A percentile compares a stretch with the other conserved stretches of the same genome.
Evolutionary conservation across 2,113 vertebrate genomes (phyloP).

Genomic region (Pandion haliaetus): DNA sequence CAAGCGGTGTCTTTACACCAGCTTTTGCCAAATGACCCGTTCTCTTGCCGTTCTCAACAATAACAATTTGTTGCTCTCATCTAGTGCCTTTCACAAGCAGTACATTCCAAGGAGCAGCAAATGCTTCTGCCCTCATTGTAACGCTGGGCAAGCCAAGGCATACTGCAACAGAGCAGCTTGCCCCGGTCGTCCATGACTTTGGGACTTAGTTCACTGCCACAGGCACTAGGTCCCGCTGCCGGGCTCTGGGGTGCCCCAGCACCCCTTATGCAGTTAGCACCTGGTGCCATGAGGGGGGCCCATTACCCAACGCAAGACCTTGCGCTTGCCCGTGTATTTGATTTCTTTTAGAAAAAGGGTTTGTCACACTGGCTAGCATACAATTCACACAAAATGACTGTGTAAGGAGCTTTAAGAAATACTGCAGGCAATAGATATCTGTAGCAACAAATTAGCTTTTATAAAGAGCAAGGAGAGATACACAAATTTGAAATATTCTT

Average conservation of each 20-base stretch:
- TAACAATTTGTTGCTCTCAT: neutral
- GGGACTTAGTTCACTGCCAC: neutral
- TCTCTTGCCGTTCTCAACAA: neutral
- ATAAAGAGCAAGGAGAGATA: neutral
- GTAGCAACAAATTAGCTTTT: neutral
- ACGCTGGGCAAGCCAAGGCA: neutral
- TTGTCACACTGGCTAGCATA: neutral
- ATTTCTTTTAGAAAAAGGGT: neutral
- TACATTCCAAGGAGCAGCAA: neutral
- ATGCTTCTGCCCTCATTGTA: neutral
- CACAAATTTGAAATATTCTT: neutral
- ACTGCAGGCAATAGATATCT: neutral
- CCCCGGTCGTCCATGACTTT: neutral
- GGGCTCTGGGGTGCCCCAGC: neutral
- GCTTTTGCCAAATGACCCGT: neutral
- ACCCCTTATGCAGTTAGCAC: neutral
- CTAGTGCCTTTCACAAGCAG: neutral
- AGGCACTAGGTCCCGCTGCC: neutral
- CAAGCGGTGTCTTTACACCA: neutral
- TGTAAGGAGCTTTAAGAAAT: neutral
- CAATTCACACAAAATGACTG: neutral
- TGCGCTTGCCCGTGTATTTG: neutral
- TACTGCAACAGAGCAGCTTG: neutral
- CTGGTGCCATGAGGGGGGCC: neutral
- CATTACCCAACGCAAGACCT: neutral